These are phyloP conservation scores for Melanogrammus aeglefinus DNA, from an alignment of 2,797 vertebrate genomes.

Conservation along the genomic window DNA sequence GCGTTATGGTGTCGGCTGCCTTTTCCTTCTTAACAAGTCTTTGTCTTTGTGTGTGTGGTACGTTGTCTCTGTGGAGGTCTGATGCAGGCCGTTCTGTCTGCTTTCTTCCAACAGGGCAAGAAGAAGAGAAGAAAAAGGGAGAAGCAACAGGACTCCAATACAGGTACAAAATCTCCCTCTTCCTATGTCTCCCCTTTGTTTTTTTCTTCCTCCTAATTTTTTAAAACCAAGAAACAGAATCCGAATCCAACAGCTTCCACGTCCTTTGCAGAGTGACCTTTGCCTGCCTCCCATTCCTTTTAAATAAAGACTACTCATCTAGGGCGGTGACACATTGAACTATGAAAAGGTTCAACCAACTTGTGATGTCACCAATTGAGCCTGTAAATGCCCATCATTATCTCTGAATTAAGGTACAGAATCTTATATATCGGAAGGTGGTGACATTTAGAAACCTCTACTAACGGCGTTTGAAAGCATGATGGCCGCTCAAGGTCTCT, in stretches of 20 bases:
- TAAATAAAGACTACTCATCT: background rate
- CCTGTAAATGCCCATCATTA: background rate
- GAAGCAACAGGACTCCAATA: constrained; percentile 92
- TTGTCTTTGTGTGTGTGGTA: background rate
- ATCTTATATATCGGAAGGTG: no score
- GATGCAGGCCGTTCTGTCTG: constrained; percentile 8
- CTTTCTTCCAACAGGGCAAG: constrained; percentile 81
- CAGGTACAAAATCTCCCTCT: constrained; percentile 74
- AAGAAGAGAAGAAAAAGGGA: constrained; percentile 96
- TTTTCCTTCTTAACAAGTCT: background rate
- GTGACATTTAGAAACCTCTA: constrained; percentile 7
- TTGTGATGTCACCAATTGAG: background rate
- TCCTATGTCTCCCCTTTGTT: background rate
- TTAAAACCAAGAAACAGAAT: background rate
- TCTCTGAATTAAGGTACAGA: background rate
- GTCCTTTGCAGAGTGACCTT: no score
- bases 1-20: background rate
- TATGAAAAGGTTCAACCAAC: background rate
- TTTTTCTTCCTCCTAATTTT: no score
- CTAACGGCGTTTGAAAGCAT: constrained; percentile 37
- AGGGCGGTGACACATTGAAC: background rate
- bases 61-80: constrained; percentile 25
- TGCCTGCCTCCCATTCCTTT: no score
- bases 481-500: constrained; percentile 25
- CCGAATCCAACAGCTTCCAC: no score